Evolutionary conservation across 1,140 invertebrate species (phyloP).

Genomic region (Nasonia giraulti): DNA sequence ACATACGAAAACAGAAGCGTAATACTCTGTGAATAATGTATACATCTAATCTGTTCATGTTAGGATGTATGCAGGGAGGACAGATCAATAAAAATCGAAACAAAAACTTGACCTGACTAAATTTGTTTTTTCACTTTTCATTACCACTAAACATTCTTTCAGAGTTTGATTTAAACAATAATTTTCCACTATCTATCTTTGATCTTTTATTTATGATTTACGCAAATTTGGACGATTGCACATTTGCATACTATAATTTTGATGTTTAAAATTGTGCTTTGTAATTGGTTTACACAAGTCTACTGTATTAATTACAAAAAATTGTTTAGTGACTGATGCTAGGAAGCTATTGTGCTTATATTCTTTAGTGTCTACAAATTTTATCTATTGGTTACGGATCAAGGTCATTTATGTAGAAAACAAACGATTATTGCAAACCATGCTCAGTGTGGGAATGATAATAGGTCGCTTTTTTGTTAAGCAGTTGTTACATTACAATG

Average conservation of each 20-base stretch:
- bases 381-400: background rate
- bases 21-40: slow-evolving; percentile 65
- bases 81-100: slow-evolving; percentile 69
- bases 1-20: slow-evolving; percentile 62
- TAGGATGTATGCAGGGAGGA: slow-evolving; percentile 70
- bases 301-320: no score
- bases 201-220: background rate
- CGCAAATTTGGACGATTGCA: background rate
- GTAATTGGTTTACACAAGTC: background rate
- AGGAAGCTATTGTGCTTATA: no score
- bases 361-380: background rate
- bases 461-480: background rate
- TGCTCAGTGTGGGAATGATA: background rate
- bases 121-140: slow-evolving; percentile 21
- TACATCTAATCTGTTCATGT: slow-evolving; percentile 73
- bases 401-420: background rate
- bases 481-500: background rate
- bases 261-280: background rate
- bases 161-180: background rate
- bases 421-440: background rate
- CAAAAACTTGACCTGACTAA: slow-evolving; percentile 61
- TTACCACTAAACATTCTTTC: background rate
- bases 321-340: no score
- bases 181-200: background rate
- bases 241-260: background rate